Conservation (phyloP, 2,113 vertebrate genomes). For the Tyrannus savana region DNA sequence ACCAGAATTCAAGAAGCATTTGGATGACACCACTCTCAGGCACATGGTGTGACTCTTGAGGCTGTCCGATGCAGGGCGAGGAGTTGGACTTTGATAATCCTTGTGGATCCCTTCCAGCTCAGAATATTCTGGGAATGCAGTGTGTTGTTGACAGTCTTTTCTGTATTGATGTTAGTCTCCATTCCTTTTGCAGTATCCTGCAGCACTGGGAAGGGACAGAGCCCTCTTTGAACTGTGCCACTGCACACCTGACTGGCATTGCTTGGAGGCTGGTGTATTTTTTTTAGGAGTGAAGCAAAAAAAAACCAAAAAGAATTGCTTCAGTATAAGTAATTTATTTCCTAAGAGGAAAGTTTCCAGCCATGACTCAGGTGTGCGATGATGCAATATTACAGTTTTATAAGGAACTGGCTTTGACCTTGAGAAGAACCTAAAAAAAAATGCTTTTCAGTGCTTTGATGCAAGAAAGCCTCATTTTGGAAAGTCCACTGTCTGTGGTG, state of each 20-base stretch:
- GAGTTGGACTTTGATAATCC: background rate
- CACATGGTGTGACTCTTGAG: accelerated
- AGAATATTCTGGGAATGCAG: background rate
- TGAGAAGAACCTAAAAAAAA: background rate
- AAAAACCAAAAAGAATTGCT: background rate
- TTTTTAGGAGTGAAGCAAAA: background rate
- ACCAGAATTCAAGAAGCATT: accelerated
- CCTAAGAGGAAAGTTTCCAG: background rate
- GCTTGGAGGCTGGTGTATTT: background rate
- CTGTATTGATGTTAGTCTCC: background rate
- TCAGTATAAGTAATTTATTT: background rate
- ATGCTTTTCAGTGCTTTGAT: background rate
- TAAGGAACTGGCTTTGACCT: background rate
- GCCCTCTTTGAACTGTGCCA: background rate
- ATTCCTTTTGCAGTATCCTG: background rate
- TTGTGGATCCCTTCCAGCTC: background rate
- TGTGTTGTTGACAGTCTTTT: background rate
- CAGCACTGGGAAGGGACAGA: background rate
- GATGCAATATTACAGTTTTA: background rate
- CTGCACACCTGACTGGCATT: background rate
- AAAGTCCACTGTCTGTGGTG: background rate
- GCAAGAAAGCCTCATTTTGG: background rate
- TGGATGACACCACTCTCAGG: too few species aligned
- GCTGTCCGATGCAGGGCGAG: background rate
- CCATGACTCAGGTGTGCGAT: background rate